Conservation (phyloP, 2,797 vertebrate species). For the Threskiornis aethiopicus region DNA sequence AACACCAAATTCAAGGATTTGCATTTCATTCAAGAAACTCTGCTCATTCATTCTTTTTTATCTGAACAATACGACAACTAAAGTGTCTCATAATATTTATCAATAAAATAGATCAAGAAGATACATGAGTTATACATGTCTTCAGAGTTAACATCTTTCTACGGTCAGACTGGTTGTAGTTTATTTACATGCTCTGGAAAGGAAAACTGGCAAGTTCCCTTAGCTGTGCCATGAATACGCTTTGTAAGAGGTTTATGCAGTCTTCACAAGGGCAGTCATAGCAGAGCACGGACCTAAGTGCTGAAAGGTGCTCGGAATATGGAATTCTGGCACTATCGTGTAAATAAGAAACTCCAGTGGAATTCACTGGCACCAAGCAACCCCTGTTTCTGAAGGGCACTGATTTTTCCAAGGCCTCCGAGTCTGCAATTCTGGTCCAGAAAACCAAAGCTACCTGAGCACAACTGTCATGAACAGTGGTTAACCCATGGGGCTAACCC, state of each 20-base stretch:
- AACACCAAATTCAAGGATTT: neutral
- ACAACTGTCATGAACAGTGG: fast-evolving
- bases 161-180: neutral
- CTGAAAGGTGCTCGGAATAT: neutral
- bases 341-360: neutral
- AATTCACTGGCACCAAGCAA: neutral
- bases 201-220: neutral
- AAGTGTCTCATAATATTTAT: neutral
- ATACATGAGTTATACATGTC: neutral
- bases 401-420: neutral
- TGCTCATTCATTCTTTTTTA: neutral
- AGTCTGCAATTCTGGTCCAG: neutral
- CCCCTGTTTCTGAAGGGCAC: neutral
- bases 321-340: neutral
- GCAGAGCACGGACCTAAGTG: neutral
- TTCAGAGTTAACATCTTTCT: neutral
- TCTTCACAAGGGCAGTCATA: neutral
- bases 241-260: neutral
- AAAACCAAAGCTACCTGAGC: neutral
- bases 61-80: neutral
- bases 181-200: neutral
- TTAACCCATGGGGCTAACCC: neutral
- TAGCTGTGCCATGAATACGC: neutral
- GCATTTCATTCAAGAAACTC: neutral
- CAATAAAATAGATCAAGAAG: neutral